phyloP scores from a whole-genome alignment of 2,888 invertebrate species.

The Seira sanloemensis region DNA sequence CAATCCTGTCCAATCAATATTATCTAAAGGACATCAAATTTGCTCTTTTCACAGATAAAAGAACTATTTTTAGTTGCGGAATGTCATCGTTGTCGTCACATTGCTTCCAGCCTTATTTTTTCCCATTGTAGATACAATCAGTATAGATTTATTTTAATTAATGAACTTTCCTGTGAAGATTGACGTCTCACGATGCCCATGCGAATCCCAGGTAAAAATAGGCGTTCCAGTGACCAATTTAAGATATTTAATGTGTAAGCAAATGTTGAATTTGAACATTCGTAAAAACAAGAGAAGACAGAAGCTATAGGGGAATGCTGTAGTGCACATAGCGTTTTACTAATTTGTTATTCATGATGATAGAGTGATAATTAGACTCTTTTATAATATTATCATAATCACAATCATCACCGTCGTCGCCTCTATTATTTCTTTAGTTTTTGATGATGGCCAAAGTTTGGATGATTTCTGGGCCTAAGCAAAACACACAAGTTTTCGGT shows the following conservation, averaged over 20 bases:
- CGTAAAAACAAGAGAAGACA: too few relatives aligned
- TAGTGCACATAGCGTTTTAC: too few relatives aligned
- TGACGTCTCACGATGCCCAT: neutral
- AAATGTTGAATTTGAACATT: too few relatives aligned
- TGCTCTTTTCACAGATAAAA: neutral
- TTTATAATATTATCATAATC: slow-evolving; percentile 7
- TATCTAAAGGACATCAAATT: neutral
- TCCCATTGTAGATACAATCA: too few relatives aligned
- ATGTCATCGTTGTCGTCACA: neutral
- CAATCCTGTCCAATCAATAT: neutral
- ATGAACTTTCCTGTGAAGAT: neutral
- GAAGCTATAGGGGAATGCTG: too few relatives aligned
- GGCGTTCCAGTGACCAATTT: slow-evolving; percentile 41
- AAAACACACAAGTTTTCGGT: neutral
- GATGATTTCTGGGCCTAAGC: neutral
- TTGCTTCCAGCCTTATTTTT: neutral
- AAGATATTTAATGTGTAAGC: neutral
- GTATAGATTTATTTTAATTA: too few relatives aligned
- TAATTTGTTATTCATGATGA: slow-evolving; percentile 41
- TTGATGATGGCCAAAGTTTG: neutral
- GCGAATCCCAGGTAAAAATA: slow-evolving; percentile 11
- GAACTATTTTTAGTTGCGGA: neutral
- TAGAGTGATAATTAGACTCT: slow-evolving; percentile 29
- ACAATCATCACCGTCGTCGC: neutral
- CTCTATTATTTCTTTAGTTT: neutral